These are phyloP conservation scores for Sarcophaga peregrina DNA, from an alignment of 1,140 invertebrate species.

Conservation along the genomic window DNA sequence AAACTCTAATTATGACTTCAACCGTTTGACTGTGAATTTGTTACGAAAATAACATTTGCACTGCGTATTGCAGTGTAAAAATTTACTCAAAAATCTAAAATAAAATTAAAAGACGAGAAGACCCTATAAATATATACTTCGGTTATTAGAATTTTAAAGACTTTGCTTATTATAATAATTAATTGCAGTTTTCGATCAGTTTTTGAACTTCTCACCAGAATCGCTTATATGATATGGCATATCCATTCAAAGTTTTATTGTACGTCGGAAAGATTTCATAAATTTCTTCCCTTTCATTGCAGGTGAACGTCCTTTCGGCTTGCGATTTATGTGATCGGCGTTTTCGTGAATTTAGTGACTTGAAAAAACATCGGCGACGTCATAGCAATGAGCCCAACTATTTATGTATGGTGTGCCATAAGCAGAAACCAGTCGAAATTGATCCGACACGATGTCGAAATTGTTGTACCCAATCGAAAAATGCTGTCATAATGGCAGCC, in stretches of 20 bases:
- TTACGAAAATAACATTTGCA: no score
- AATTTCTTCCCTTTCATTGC: background rate
- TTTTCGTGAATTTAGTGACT: slow-evolving; percentile 70
- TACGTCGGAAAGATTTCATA: background rate
- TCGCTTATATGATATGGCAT: no score
- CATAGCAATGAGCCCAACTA: slow-evolving; percentile 72
- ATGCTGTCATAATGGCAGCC: slow-evolving; percentile 37
- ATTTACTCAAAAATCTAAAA: no score
- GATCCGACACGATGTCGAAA: slow-evolving; percentile 59
- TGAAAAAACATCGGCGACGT: slow-evolving; percentile 68
- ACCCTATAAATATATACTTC: no score
- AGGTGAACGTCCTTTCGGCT: slow-evolving; percentile 65
- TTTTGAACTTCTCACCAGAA: no score
- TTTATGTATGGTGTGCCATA: slow-evolving; percentile 69
- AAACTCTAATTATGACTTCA: no score
- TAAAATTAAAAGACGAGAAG: no score
- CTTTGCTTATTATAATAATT: no score
- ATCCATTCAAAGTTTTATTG: background rate
- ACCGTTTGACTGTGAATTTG: no score
- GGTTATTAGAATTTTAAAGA: no score
- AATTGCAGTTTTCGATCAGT: no score
- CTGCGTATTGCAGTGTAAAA: no score
- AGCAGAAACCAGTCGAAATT: slow-evolving; percentile 52
- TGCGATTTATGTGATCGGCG: slow-evolving; percentile 70
- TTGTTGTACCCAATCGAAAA: slow-evolving; percentile 54